Evolutionary conservation across 2,113 vertebrate genomes (phyloP).

Genomic region (Cochlearius cochlearius): DNA sequence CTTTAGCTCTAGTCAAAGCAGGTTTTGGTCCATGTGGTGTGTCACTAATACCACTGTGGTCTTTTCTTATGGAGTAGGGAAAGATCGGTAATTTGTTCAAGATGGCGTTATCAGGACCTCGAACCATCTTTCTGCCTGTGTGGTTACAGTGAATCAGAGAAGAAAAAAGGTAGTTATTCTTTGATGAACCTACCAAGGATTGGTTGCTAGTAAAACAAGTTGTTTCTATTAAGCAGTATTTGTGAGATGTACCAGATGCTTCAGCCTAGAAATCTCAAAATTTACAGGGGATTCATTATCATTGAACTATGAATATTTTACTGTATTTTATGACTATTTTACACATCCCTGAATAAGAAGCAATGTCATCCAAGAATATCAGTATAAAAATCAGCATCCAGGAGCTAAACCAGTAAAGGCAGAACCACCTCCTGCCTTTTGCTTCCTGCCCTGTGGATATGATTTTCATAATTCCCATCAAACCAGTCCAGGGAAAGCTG

Average conservation of each 20-base stretch:
- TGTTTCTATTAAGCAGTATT: neutral
- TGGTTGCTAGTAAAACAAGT: neutral
- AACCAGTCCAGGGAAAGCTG: neutral
- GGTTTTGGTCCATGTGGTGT: neutral
- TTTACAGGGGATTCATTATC: neutral
- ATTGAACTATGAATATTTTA: neutral
- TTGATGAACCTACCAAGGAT: neutral
- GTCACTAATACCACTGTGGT: neutral
- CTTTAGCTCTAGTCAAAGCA: neutral
- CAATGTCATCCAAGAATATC: neutral
- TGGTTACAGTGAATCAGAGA: neutral
- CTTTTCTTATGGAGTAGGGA: neutral
- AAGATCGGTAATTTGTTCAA: neutral
- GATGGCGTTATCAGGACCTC: neutral
- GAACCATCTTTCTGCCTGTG: neutral
- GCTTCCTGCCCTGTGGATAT: neutral
- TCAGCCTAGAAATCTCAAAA: neutral
- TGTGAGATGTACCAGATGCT: neutral
- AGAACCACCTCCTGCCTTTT: neutral
- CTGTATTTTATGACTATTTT: neutral
- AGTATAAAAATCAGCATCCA: neutral
- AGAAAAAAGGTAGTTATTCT: neutral
- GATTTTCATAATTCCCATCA: neutral
- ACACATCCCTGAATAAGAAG: fast-evolving
- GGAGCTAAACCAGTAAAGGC: neutral